Conservation (phyloP, 2,113 vertebrate genomes). For the Pseudopodoces humilis region DNA sequence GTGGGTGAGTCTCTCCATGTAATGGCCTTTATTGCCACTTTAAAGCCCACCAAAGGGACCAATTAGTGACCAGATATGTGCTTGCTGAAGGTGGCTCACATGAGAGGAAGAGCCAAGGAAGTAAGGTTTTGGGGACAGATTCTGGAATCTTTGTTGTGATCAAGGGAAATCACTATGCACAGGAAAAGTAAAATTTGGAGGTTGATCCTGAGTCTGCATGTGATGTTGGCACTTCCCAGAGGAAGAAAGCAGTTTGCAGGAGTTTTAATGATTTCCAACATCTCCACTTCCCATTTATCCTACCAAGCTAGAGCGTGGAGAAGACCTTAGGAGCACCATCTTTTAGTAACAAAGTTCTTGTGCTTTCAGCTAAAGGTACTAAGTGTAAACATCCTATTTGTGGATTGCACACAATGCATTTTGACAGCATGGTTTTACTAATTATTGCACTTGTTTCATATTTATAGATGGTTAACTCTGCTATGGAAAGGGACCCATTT, state of each 20-base stretch:
- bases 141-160: not conserved
- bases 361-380: not conserved
- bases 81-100: not conserved
- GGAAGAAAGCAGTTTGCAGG: not conserved
- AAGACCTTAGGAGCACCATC: not conserved
- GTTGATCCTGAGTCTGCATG: not conserved
- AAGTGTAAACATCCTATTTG: not conserved
- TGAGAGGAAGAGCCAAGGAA: not conserved
- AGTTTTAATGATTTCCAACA: not conserved
- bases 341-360: not conserved
- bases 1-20: not conserved
- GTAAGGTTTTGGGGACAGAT: not conserved
- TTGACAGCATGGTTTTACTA: not conserved
- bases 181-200: not conserved
- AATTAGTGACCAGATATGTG: not conserved
- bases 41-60: not conserved
- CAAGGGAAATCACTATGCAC: not conserved
- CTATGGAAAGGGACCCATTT: not conserved
- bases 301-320: not conserved
- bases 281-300: not conserved
- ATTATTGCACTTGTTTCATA: not conserved
- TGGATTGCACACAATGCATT: not conserved
- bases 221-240: accelerated
- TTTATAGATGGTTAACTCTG: not conserved
- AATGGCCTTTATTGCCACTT: not conserved